Evolutionary conservation across 2,888 invertebrate species (phyloP), one percentile per base, ranked within the genome.

Genomic region (Noctua janthina): DNA sequence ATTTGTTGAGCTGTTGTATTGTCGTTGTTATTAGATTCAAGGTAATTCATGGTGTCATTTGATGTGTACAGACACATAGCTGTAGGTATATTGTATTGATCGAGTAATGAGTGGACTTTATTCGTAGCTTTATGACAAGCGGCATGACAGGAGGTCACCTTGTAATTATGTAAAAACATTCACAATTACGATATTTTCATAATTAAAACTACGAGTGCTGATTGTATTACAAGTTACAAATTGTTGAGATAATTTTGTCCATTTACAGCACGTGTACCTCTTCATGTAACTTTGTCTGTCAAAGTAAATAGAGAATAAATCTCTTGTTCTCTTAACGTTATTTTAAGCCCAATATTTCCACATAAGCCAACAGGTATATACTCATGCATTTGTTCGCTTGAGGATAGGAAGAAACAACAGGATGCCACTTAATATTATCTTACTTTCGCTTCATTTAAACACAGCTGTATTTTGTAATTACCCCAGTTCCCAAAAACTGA

Each of bases 91-190:
- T 54, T 11, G 62, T 64, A 81, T 81, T 54, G 69, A 75, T 23
- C n/a, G 17, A 17, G 17, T 49, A 39, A 49, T 39, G 23, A 13
- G 35, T 54, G n/a, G 0, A 17, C 11, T 35, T n/a, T 8, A 73
- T 66, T 43, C 11, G 67, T 46, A 51, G 51, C n/a, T 80, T 43
- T 51, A 43, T 49, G n/a, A 56, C 54, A 23, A 35, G 20, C 43
- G 23, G 46, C 54, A 29, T 46, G 62, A 39, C 62, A 23, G 23
- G 29, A 49, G 43, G 80, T 13, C 49, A 72, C 29, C 20, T 80
- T 73, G 72, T 59, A 29, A 67, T 79, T 71, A 79, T 49, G 71
- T 71, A 54, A 79, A 79, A 35, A 70, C 15, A 17, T 23, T 56
- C 0, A 56, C 46, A 23, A 64, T 79, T 49, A 66, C 29, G 23